phyloP scores from a whole-genome alignment of 2,113 vertebrate genomes.

The Lethenteron reissneri region DNA sequence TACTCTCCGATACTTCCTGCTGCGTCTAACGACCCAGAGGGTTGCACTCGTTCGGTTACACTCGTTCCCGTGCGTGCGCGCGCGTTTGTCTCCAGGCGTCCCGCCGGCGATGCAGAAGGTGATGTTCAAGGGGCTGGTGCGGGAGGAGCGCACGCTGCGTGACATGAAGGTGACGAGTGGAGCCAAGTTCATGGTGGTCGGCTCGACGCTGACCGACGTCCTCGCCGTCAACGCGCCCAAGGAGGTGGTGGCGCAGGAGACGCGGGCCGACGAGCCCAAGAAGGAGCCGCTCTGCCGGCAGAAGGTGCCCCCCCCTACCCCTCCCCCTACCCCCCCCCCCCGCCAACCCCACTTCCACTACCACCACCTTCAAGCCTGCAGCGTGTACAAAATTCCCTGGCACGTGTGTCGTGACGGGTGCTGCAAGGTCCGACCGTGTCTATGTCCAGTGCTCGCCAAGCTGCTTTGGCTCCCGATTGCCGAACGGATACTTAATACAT shows the following conservation, averaged over 20 bases:
- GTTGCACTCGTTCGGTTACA: no score
- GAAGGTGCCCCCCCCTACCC: conserved; percentile 35
- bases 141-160: conserved; percentile 79
- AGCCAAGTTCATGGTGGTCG: conserved; percentile 96
- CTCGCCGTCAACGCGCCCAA: conserved; percentile 90
- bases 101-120: conserved; percentile 98
- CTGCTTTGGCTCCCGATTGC: no score
- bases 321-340: background rate
- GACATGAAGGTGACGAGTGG: conserved; percentile 88
- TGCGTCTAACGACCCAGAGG: no score
- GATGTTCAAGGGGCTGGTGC: conserved; percentile 92
- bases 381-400: no score
- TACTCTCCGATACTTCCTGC: no score
- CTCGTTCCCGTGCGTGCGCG: no score
- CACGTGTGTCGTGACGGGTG: no score
- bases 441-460: no score
- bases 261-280: conserved; percentile 81
- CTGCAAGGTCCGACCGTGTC: no score
- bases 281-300: conserved; percentile 91
- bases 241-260: conserved; percentile 74
- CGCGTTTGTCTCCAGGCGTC: conserved; percentile 33
- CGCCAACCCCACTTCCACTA: background rate
- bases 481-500: no score
- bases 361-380: background rate
- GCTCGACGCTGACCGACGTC: conserved; percentile 92